Percentiles rank a stretch among this genome's conserved stretches.
These are phyloP conservation scores for Tachyglossus aculeatus DNA, from an alignment of 2,797 vertebrate species.

Conservation along the genomic window DNA sequence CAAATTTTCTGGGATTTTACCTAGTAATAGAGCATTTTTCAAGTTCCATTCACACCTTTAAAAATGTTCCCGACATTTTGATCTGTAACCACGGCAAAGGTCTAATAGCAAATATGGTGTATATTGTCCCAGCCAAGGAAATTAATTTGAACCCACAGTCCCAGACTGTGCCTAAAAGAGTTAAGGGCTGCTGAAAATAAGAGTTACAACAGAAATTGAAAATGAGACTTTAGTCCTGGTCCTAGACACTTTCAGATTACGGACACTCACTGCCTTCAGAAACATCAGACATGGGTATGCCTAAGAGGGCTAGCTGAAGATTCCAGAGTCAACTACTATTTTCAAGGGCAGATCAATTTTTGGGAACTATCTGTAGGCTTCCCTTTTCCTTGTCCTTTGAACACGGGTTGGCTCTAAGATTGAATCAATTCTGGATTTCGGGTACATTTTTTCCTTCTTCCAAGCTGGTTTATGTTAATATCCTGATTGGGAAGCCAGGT, in stretches of 20 bases:
- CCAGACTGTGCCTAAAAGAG: neutral
- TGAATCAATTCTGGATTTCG: neutral
- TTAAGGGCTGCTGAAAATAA: neutral
- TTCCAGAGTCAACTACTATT: neutral
- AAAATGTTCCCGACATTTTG: too few species aligned
- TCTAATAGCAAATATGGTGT: too few species aligned
- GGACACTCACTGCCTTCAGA: neutral
- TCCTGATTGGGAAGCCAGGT: neutral
- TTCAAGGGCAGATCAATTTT: neutral
- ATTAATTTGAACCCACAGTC: too few species aligned
- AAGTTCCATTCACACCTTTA: too few species aligned
- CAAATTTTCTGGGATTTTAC: too few species aligned
- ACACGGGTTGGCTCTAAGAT: neutral
- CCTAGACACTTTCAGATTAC: neutral
- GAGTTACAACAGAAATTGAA: neutral
- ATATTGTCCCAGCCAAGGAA: too few species aligned
- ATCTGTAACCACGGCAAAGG: too few species aligned
- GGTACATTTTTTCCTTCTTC: neutral
- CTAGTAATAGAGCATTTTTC: too few species aligned
- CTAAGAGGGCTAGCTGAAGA: neutral
- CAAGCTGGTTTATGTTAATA: neutral
- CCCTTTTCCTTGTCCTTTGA: neutral
- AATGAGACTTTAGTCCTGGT: neutral
- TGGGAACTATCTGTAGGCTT: neutral
- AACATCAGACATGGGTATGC: neutral